Percentiles rank a stretch among this genome's conserved stretches.
These are phyloP conservation scores for Emys orbicularis DNA, from an alignment of 2,797 vertebrate species.

Conservation along the genomic window DNA sequence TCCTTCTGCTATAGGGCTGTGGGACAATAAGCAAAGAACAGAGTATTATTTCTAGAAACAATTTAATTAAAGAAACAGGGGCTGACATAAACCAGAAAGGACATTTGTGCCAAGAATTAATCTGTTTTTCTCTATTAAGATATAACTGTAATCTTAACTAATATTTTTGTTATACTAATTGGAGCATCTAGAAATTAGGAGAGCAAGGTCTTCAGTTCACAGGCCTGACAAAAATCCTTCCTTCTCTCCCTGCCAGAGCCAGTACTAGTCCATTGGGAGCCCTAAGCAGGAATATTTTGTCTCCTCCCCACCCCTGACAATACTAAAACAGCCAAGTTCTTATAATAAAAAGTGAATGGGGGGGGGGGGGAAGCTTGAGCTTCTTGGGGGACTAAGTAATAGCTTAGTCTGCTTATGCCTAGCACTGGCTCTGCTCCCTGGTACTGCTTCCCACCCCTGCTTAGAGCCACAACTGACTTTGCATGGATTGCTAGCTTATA, in stretches of 20 bases:
- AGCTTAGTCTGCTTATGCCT: too few species aligned
- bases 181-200: neutral
- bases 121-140: constrained; percentile 41
- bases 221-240: neutral
- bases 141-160: neutral
- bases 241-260: neutral
- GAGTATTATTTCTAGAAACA: constrained; percentile 15
- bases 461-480: neutral
- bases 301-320: too few species aligned
- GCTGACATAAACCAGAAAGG: neutral
- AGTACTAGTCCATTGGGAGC: too few species aligned
- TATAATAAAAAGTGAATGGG: too few species aligned
- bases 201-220: neutral
- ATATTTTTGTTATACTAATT: constrained; percentile 13
- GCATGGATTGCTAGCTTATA: accelerated
- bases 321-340: too few species aligned
- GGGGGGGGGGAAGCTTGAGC: too few species aligned
- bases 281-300: too few species aligned
- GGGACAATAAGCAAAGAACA: neutral
- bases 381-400: too few species aligned
- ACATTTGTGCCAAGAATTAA: neutral
- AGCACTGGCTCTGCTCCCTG: neutral
- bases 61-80: constrained; percentile 17
- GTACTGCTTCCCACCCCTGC: neutral
- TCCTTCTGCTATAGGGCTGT: neutral